Evolutionary conservation across 2,113 vertebrate genomes (phyloP).

Genomic region (Dinomys branickii): DNA sequence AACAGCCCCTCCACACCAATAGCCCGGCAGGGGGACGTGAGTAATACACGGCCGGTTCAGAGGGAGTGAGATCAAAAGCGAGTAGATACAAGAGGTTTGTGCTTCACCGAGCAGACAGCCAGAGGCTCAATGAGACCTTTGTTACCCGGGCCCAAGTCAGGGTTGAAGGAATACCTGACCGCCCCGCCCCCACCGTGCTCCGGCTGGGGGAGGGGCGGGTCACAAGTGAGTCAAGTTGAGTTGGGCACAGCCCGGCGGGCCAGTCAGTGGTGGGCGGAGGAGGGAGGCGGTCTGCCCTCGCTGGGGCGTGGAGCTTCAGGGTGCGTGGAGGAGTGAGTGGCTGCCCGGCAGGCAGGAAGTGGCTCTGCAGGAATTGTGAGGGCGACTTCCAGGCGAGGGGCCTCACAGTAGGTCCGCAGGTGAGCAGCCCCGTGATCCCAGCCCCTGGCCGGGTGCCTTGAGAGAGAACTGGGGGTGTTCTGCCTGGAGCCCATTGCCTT

Average conservation of each 20-base stretch:
- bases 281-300: slow-evolving; percentile 2
- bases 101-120: slow-evolving; percentile 88
- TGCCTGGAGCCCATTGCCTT: background rate
- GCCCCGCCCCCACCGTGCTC: slow-evolving; percentile 53
- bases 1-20: slow-evolving; percentile 80
- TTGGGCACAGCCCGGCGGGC: slow-evolving; percentile 33
- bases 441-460: background rate
- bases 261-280: background rate
- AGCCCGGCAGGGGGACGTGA: slow-evolving; percentile 85
- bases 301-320: background rate
- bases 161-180: slow-evolving; percentile 94
- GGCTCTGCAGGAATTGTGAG: slow-evolving; percentile 17
- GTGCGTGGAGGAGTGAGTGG: slow-evolving; percentile 20
- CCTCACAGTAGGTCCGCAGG: background rate
- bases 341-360: slow-evolving; percentile 18
- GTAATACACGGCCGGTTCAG: slow-evolving; percentile 85
- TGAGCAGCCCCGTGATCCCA: background rate
- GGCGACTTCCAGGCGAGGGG: background rate
- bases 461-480: background rate
- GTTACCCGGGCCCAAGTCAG: slow-evolving; percentile 89
- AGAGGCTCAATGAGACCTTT: slow-evolving; percentile 95
- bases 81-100: slow-evolving; percentile 93
- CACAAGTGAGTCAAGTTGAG: slow-evolving; percentile 60
- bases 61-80: slow-evolving; percentile 88
- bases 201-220: slow-evolving; percentile 2